Conservation (phyloP, 2,888 invertebrate genomes). For the Sesia bembeciformis region DNA sequence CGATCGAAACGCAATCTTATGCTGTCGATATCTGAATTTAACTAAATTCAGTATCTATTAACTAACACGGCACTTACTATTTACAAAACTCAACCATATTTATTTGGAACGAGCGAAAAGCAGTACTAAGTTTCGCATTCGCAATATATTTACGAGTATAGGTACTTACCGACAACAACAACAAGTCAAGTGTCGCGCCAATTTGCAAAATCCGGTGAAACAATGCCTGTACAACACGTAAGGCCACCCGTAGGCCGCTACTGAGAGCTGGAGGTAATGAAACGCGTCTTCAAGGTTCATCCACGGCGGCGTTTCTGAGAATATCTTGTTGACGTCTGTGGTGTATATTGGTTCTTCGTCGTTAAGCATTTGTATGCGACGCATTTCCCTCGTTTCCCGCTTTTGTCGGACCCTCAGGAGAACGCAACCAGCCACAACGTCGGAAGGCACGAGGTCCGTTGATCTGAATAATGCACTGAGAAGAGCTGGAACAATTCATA, state of each 20-base stretch:
- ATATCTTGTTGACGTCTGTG: slow-evolving; percentile 75
- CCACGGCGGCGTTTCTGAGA: slow-evolving; percentile 82
- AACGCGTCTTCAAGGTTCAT: slow-evolving; percentile 85
- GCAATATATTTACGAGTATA: neutral
- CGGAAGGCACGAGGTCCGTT: slow-evolving; percentile 90
- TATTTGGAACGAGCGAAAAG: no score
- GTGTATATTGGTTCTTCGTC: slow-evolving; percentile 80
- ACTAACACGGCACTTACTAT: no score
- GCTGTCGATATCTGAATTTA: no score
- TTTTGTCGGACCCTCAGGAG: slow-evolving; percentile 86
- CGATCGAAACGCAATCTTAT: no score
- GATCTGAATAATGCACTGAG: slow-evolving; percentile 87
- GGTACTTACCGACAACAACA: slow-evolving; percentile 79
- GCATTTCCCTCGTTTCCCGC: slow-evolving; percentile 80
- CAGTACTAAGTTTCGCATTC: no score
- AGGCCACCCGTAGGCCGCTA: slow-evolving; percentile 92
- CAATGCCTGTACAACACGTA: slow-evolving; percentile 86
- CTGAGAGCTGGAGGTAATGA: slow-evolving; percentile 86
- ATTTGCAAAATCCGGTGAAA: slow-evolving; percentile 82
- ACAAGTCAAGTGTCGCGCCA: slow-evolving; percentile 80
- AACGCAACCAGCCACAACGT: slow-evolving; percentile 90
- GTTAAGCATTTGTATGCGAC: slow-evolving; percentile 77
- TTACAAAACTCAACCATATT: no score
- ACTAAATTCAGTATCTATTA: no score
- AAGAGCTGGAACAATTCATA: slow-evolving; percentile 66